Conservation (phyloP, 2,113 vertebrate genomes). For the Solenodon paradoxus region DNA sequence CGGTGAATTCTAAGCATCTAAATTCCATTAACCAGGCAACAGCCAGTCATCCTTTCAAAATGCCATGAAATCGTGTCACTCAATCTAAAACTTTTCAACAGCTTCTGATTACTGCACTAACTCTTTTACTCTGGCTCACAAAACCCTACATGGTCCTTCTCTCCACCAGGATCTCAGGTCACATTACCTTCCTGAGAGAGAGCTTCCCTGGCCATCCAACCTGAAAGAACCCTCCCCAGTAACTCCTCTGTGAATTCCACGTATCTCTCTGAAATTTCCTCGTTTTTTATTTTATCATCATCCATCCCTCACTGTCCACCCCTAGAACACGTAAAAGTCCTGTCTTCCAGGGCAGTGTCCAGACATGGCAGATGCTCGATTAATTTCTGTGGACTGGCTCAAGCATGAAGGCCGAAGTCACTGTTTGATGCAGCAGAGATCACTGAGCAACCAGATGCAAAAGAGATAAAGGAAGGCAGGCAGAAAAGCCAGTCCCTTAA, state of each 20-base stretch:
- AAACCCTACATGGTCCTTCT: neutral
- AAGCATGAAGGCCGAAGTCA: neutral
- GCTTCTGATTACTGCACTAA: neutral
- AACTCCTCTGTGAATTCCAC: neutral
- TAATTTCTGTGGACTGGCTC: neutral
- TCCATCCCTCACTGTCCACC: neutral
- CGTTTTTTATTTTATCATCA: neutral
- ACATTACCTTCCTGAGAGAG: neutral
- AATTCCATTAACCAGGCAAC: neutral
- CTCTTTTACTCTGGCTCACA: neutral
- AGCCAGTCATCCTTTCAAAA: neutral
- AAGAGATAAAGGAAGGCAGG: neutral
- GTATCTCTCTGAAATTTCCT: neutral
- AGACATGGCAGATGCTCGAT: neutral
- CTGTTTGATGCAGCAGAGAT: neutral
- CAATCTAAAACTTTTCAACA: neutral
- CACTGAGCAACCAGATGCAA: neutral
- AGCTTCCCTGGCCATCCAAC: neutral
- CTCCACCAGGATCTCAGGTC: neutral
- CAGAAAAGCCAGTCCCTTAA: neutral
- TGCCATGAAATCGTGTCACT: neutral
- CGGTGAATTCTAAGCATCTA: neutral
- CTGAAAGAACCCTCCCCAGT: neutral
- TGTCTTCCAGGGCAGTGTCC: neutral
- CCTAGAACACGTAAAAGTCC: neutral